Base-by-base conservation (phyloP, 1,140 invertebrate genomes). In the Neodiprion pinetum region DNA sequence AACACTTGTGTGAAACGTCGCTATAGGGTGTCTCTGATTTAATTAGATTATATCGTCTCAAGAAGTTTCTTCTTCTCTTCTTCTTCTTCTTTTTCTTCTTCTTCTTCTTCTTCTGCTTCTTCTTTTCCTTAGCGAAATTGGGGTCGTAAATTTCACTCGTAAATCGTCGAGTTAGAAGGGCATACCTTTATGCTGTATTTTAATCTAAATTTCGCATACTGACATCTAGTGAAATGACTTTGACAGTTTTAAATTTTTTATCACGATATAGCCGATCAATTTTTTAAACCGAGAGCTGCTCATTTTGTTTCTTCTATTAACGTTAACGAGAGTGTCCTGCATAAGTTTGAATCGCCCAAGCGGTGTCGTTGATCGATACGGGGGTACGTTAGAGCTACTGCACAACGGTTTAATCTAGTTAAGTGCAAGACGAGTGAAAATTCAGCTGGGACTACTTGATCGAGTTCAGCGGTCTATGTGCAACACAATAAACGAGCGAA, bases 351-450 rank as follows among this genome's bases (percentile, higher is more conserved):
- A 61, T 14, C 53, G 53, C n/a, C 11, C 11, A 61, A 61, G 28
- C 5, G 28, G 28, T 40, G 28, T 40, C 53, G 53, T 61, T 61
- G 4, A 40, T 40, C 53, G 11, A 61, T 17, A 61, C 11, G 4
- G 4, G 53, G 53, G 11, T 14, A 61, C 11, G 53, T 17, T 14
- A 7, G n/a, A 5, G 53, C n/a, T 14, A 17, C 53, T 61, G 53
- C n/a, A 17, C 11, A 61, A 61, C 53, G 53, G 53, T 61, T 61
- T 61, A 61, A 61, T 61, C 53, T 61, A 61, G 53, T 61, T 61
- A 61, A 61, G 8, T 61, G 7, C 53, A 61, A 61, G 11, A 12
- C n/a, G 53, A 61, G 11, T 61, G 53, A 61, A 61, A 61, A 61
- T 61, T 61, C 4, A 9, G 11, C n/a, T 12, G 5, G n/a, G 11